Evolutionary conservation across 2,113 vertebrate genomes (phyloP).

Genomic region (Gambusia holbrooki): DNA sequence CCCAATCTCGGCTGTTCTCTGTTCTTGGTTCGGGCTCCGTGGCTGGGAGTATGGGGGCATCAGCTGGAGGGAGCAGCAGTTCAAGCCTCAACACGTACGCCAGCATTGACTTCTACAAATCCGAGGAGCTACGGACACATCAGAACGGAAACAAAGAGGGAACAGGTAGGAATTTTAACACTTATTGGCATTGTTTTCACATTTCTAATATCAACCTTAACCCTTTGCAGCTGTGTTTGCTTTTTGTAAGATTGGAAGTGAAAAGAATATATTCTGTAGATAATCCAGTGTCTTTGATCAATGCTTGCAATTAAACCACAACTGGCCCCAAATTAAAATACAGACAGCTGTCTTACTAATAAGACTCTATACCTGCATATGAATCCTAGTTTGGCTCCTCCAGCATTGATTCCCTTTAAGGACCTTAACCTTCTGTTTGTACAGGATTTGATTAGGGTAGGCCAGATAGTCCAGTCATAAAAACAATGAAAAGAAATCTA

Average conservation of each 20-base stretch:
- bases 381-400: constrained; percentile 30
- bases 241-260: constrained; percentile 13
- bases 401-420: constrained; percentile 34
- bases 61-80: constrained; percentile 49
- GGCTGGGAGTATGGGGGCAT: constrained; percentile 38
- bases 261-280: constrained; percentile 23
- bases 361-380: constrained; percentile 18
- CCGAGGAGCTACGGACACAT: constrained; percentile 75
- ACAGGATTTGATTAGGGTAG: constrained; percentile 32
- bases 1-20: constrained; percentile 75
- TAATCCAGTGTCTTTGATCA: constrained; percentile 48
- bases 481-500: constrained; percentile 31
- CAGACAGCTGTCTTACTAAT: constrained; percentile 41
- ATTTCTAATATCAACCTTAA: not conserved
- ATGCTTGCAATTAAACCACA: constrained; percentile 59
- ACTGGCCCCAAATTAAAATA: constrained; percentile 55
- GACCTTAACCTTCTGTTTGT: constrained; percentile 14
- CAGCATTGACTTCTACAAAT: constrained; percentile 86
- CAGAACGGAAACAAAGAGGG: constrained; percentile 70
- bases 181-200: not conserved
- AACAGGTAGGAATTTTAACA: constrained; percentile 73
- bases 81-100: constrained; percentile 81
- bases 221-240: not conserved
- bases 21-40: constrained; percentile 60
- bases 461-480: constrained; percentile 38